Conservation (phyloP, 2,888 invertebrate genomes). For the Eilema caniola region DNA sequence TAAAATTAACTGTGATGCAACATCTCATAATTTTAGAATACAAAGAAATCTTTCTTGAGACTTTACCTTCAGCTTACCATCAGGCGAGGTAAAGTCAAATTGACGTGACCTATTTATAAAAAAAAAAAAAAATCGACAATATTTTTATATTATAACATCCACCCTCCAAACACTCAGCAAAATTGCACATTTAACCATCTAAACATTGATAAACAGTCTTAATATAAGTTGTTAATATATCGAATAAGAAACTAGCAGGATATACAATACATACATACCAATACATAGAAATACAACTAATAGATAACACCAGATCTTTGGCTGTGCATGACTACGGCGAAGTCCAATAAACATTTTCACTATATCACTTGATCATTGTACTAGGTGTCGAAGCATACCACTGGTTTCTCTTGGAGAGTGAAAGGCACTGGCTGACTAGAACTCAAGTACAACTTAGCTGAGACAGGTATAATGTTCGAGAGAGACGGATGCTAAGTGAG, state of each 20-base stretch:
- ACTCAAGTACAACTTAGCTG: conserved; percentile 57
- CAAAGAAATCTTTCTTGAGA: too few relatives aligned
- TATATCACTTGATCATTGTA: conserved; percentile 54
- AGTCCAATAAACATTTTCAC: conserved; percentile 53
- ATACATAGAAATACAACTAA: conserved; percentile 51
- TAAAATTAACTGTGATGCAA: background rate
- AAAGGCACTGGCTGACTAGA: conserved; percentile 67
- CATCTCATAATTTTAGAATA: background rate
- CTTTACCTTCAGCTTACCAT: too few relatives aligned
- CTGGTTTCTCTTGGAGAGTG: conserved; percentile 62
- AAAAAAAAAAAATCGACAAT: too few relatives aligned
- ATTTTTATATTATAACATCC: background rate
- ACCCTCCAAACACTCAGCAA: background rate
- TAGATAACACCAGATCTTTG: conserved; percentile 74
- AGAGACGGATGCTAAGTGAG: conserved; percentile 45
- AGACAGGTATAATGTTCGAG: conserved; percentile 56
- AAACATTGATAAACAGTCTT: background rate
- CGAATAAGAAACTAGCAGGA: background rate
- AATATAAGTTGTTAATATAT: background rate
- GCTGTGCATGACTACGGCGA: conserved; percentile 68
- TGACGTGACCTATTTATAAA: too few relatives aligned
- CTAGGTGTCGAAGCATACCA: conserved; percentile 20
- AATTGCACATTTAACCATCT: background rate
- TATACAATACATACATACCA: conserved; percentile 34
- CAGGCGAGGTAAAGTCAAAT: too few relatives aligned